Evolutionary conservation across 2,888 invertebrate genomes (phyloP).

Genomic region (Capitulum mitella): DNA sequence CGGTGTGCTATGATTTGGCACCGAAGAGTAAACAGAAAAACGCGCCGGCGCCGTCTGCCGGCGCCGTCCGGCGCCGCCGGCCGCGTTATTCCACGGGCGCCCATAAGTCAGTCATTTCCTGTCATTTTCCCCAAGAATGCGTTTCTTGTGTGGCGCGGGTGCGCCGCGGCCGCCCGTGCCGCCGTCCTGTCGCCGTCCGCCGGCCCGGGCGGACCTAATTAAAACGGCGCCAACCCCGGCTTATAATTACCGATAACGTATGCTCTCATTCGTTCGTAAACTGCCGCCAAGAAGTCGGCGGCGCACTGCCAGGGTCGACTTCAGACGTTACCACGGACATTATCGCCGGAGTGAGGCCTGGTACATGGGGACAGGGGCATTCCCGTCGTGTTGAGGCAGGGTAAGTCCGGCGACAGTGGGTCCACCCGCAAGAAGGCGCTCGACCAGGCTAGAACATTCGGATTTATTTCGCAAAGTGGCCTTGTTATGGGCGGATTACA

Average conservation of each 20-base stretch:
- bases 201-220: not conserved
- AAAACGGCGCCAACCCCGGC: not conserved
- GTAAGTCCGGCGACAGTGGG: too few species aligned
- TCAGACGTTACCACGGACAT: too few species aligned
- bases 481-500: too few species aligned
- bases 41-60: not conserved
- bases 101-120: constrained; percentile 20
- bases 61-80: not conserved
- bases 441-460: too few species aligned
- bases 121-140: constrained; percentile 7
- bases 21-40: constrained; percentile 3
- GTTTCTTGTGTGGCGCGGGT: constrained; percentile 21
- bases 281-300: not conserved
- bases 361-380: too few species aligned
- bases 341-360: too few species aligned
- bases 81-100: not conserved
- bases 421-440: too few species aligned
- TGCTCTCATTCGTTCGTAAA: constrained; percentile 17
- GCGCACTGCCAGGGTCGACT: too few species aligned
- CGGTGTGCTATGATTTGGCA: not conserved
- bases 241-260: constrained; percentile 7
- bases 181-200: not conserved
- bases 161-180: not conserved
- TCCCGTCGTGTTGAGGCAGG: too few species aligned
- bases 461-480: too few species aligned